phyloP scores from a whole-genome alignment of 2,113 vertebrate genomes.

The Parotia lawesii region DNA sequence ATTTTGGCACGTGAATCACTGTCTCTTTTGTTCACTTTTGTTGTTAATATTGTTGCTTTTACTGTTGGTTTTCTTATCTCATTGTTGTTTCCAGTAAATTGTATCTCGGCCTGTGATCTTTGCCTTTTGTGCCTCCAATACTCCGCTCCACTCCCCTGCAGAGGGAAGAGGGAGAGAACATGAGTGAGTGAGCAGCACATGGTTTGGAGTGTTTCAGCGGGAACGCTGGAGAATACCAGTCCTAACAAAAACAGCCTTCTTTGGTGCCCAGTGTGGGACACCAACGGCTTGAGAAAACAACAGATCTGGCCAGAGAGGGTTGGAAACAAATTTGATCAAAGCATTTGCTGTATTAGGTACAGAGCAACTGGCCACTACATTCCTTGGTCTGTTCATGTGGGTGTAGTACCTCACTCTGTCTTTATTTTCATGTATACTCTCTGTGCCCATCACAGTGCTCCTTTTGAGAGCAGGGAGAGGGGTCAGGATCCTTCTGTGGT shows the following conservation, averaged over 20 bases:
- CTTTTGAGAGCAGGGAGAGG: neutral
- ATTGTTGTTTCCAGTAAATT: neutral
- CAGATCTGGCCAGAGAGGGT: neutral
- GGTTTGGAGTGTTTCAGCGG: neutral
- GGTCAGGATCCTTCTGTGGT: no score
- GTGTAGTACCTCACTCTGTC: neutral
- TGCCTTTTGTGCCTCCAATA: neutral
- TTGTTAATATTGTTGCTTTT: neutral
- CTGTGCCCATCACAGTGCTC: neutral
- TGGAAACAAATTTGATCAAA: neutral
- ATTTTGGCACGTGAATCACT: neutral
- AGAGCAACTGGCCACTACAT: neutral
- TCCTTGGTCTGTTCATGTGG: neutral
- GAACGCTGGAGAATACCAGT: neutral
- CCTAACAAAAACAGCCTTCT: neutral
- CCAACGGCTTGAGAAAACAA: neutral
- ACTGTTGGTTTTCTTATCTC: neutral
- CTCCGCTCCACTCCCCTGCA: neutral
- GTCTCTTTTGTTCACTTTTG: neutral
- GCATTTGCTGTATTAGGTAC: neutral
- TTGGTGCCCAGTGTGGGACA: neutral
- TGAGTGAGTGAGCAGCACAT: neutral
- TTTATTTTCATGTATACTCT: neutral
- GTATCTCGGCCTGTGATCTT: neutral
- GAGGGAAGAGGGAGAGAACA: neutral